Evolutionary conservation across 1,140 invertebrate species (phyloP), one percentile per base, ranked within the genome.

Genomic region (Pseudoatta argentina): DNA sequence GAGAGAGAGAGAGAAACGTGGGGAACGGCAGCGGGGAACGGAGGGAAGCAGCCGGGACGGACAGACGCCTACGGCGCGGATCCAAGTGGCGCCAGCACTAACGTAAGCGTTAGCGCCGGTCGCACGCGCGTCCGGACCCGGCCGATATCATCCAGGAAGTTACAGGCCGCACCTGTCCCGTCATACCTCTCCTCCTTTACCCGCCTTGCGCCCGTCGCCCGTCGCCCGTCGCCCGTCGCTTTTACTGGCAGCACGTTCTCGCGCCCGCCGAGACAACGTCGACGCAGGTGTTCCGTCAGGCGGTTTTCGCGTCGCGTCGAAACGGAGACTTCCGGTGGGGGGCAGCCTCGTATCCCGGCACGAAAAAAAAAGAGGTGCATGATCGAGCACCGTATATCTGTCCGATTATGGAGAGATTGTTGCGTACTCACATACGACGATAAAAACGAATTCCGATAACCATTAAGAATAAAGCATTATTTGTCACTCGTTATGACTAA

Each of bases 131-230:
- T 83, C 88, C 91, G 91, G 90, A 85, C 75, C 39, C 71, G 69
- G 88, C 88, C 88, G 91, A 92, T 92, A 92, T 91, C 89, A 89
- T 89, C 88, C 91, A 91, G 91, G 91, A 92, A 92, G 91, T 92
- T 92, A 89, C 91, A 85, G 89, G 89, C 83, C 91, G 91, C 91
- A 92, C 91, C 91, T 92, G 91, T 92, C 87, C 87, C 87, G 88
- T 89, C 90, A 87, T 90, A 81, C 85, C 71, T 91, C 72, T 78
- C 57, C 72, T 21, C 55, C 86, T 61, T 59, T 24, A 18, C 55
- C 34, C 76, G 61, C 78, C 86, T 21, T 39, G 72, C 53, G n/a
- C 6, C 48, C 24, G 61, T 72, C 59, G 85, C 73, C 30, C 30
- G 30, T 34, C 30, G 30, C 30, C 48, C 24, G 61, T 72, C 59